A percentile compares a stretch with the other conserved stretches of the same genome.
These are phyloP conservation scores for Cotesia vestalis DNA, from an alignment of 1,140 invertebrate species.

Conservation along the genomic window DNA sequence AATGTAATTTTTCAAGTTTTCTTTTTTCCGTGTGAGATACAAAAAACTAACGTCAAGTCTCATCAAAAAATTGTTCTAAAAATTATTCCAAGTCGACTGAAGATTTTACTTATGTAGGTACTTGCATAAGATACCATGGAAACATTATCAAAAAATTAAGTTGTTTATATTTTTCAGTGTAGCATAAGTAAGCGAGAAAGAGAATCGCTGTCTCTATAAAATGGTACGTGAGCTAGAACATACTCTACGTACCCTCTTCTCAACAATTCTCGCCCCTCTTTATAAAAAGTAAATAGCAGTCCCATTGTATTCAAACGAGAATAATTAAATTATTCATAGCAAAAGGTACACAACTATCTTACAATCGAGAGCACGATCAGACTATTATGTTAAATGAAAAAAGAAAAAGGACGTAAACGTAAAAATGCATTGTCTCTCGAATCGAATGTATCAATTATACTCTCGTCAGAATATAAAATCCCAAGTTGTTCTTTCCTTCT, in stretches of 20 bases:
- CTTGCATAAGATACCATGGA: too few relatives aligned
- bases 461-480: slow-evolving; percentile 33
- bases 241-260: slow-evolving; percentile 17
- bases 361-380: slow-evolving; percentile 27
- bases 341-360: slow-evolving; percentile 38
- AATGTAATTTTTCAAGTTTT: too few relatives aligned
- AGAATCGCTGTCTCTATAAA: slow-evolving; percentile 26
- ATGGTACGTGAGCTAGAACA: slow-evolving; percentile 25
- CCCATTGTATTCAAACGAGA: slow-evolving; percentile 43
- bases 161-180: slow-evolving; percentile 1
- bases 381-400: slow-evolving; percentile 20
- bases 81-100: too few relatives aligned
- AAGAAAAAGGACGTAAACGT: not conserved
- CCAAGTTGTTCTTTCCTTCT: slow-evolving; percentile 12
- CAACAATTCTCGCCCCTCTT: slow-evolving; percentile 7
- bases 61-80: too few relatives aligned
- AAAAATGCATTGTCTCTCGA: slow-evolving; percentile 10
- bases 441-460: slow-evolving; percentile 40
- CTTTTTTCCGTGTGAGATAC: too few relatives aligned
- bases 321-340: slow-evolving; percentile 44
- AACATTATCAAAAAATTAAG: slow-evolving; percentile 2
- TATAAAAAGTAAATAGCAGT: slow-evolving; percentile 38
- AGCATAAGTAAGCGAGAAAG: slow-evolving; percentile 7
- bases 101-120: too few relatives aligned
- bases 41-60: too few relatives aligned